Evolutionary conservation across 2,797 vertebrate species (phyloP).

Genomic region (Psittacula echo): DNA sequence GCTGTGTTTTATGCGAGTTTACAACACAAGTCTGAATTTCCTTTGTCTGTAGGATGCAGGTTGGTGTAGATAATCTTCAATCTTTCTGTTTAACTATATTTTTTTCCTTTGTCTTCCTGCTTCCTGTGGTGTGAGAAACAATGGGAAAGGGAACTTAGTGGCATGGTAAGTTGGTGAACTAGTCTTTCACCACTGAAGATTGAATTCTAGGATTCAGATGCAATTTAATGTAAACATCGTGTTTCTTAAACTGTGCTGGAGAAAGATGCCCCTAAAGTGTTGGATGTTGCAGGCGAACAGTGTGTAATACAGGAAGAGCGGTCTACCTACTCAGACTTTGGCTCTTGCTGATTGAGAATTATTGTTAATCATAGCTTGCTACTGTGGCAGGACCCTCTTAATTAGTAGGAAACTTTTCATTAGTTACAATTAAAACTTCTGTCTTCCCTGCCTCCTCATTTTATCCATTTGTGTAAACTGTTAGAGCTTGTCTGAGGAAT

Average conservation of each 20-base stretch:
- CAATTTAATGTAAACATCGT: background rate
- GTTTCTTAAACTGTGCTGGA: background rate
- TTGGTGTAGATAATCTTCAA: background rate
- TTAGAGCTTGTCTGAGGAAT: background rate
- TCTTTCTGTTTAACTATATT: slow-evolving; percentile 60
- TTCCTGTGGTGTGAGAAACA: slow-evolving; percentile 75
- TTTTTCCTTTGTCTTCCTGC: slow-evolving; percentile 71
- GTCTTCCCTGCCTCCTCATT: background rate
- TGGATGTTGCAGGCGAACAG: background rate
- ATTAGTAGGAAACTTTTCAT: background rate
- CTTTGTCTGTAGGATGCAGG: background rate
- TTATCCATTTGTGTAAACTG: background rate
- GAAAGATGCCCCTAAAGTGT: background rate
- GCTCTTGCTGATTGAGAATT: background rate
- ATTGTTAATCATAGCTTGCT: background rate
- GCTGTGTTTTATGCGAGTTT: background rate
- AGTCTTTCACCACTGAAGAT: slow-evolving; percentile 37
- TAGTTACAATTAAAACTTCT: background rate
- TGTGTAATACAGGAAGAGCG: background rate
- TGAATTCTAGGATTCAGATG: background rate
- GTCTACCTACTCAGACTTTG: background rate
- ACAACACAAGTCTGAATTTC: background rate
- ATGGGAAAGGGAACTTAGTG: slow-evolving; percentile 73
- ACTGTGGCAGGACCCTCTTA: background rate
- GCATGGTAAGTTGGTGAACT: slow-evolving; percentile 69